Evolutionary conservation across 2,113 vertebrate species (phyloP), one percentile per base, ranked within the genome.

Genomic region (Tragelaphus buxtoni): DNA sequence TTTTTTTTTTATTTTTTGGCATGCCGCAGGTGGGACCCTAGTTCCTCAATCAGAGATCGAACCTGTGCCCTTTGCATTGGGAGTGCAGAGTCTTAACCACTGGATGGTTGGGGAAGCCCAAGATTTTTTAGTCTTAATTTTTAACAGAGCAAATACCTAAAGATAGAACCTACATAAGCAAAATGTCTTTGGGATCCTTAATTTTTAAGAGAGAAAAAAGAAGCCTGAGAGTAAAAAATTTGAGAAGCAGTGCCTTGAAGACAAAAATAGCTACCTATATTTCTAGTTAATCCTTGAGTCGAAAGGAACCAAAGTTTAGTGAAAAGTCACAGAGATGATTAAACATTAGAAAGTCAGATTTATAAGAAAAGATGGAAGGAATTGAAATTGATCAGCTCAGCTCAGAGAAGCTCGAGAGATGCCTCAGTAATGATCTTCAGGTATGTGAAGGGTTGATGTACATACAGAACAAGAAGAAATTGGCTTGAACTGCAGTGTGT

Each of bases 311-410:
- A 81, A 94, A 45, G 26, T 83, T 94, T 85, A 51, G 51, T 39
- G 63, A 49, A 69, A 88, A 96, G 65, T 85, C 83, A 92, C 61
- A 83, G 81, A 91, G 79, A 80, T 81, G 61, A 95, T 96, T 94
- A 60, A 47, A 95, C 88, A 76, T 89, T 90, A 69, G 85, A 84
- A 92, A 80, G 56, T 77, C 8, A 72, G 69, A 92, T 96, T 93
- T 95, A 87, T 61, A 93, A 90, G 53, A 60, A 88, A 51, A 92
- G 5, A 35, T 63, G 35, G 39, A 96, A 90, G 76, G 72, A 93
- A 76, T 18, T 76, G 63, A 88, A 58, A 39, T 85, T 90, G 77
- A 91, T 90, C 53, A 76, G 18, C 18, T 58, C 35, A 13, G 81
- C 88, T 65, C 85, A 61, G 51, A 95, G 61, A 95, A 74, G 39